Evolutionary conservation across 2,888 invertebrate species (phyloP), one percentile per base, ranked within the genome.

Genomic region (Dioctria linearis): DNA sequence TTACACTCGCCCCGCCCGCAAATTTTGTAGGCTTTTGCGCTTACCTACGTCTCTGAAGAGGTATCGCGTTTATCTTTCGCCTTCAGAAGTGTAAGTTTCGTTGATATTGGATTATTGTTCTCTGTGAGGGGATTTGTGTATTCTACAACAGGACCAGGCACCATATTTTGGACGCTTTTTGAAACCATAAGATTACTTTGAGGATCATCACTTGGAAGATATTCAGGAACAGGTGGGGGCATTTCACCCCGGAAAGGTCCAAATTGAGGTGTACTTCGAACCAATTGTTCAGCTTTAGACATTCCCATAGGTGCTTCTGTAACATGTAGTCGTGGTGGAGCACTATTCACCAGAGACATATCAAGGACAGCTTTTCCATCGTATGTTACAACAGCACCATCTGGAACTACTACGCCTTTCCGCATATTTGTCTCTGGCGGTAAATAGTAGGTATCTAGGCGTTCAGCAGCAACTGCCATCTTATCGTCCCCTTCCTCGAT

Each of bases 301-400:
- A 89, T 86, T 73, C 88, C 88, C 37, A 81, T 82, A 3, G 83
- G 84, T 11, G 43, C 81, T 61, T 87, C 76, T 5, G n/a, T 39
- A 39, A 37, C 84, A 2, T 85, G 84, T 80, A 85, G 81, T 80
- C 86, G 87, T 51, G 88, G 87, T 78, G 84, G 89, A 37, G 92
- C 90, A 9, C 92, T 88, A 83, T 92, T 91, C 0, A 93, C 92
- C 65, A 93, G 86, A 1, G 90, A 91, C 37, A 90, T 90, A 65
- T 94, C 94, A 2, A 94, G 92, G 4, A 95, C 91, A 69, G 92
- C 92, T 87, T 94, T 94, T 0, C 95, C 95, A 84, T 95, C 95
- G 84, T 93, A 95, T 0, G 94, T 92, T 4, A 95, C 93, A 42
- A 94, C 92, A 0, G 93, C 92, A 39, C 91, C 90, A n/a, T 89